A percentile compares a stretch with the other conserved stretches of the same genome.
Evolutionary conservation across 1,140 invertebrate genomes (phyloP).

Genomic region (Aphelinus certus): DNA sequence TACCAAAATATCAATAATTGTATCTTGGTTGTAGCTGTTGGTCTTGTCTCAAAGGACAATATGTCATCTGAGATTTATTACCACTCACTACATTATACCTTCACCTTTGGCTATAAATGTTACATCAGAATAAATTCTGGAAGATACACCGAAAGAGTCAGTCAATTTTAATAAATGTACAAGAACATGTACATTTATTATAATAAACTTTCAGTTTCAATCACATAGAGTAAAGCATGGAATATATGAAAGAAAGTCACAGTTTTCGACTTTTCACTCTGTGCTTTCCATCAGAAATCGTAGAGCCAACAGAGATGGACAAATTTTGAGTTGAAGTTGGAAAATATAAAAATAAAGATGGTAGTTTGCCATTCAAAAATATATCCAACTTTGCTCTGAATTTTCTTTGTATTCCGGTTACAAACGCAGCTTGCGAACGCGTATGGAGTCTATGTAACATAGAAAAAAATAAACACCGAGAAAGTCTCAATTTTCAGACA

Average conservation of each 20-base stretch:
- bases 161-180: not conserved
- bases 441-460: slow-evolving; percentile 19
- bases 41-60: no score
- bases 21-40: no score
- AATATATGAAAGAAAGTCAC: no score
- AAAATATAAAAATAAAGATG: not conserved
- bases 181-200: not conserved
- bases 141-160: slow-evolving; percentile 3
- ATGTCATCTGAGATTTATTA: no score
- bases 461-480: slow-evolving; percentile 27
- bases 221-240: no score
- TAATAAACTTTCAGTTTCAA: no score
- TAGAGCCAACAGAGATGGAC: slow-evolving; percentile 5
- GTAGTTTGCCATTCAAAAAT: slow-evolving; percentile 12
- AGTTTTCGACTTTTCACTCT: no score
- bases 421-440: slow-evolving; percentile 22
- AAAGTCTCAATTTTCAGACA: not conserved
- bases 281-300: slow-evolving; percentile 12
- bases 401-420: slow-evolving; percentile 20
- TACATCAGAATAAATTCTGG: not conserved
- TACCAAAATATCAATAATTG: no score
- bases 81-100: no score
- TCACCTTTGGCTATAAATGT: no score
- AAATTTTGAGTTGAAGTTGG: slow-evolving; percentile 20
- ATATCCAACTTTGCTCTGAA: slow-evolving; percentile 22